Evolutionary conservation across 2,113 vertebrate genomes (phyloP).

Genomic region (Phaethon lepturus): DNA sequence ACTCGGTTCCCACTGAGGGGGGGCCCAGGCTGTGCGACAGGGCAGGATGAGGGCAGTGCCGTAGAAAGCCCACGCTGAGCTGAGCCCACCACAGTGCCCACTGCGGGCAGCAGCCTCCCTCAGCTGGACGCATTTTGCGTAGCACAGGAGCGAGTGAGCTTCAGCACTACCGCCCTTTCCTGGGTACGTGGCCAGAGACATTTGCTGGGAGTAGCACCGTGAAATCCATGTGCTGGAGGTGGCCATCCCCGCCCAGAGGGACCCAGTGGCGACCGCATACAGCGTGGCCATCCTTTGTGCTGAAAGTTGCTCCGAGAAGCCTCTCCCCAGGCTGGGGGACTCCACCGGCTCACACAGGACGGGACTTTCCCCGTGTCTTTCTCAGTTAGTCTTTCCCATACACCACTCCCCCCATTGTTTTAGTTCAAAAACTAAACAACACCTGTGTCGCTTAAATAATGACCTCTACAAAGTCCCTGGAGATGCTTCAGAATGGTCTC

Average conservation of each 20-base stretch:
- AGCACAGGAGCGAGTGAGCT: background rate
- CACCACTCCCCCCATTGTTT: background rate
- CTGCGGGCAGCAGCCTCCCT: background rate
- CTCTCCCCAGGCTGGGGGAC: background rate
- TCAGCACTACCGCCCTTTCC: background rate
- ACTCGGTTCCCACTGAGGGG: background rate
- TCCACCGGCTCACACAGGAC: background rate
- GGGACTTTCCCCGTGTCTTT: background rate
- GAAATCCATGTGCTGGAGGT: background rate
- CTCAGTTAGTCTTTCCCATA: background rate
- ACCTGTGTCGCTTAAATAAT: background rate
- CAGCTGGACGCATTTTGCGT: background rate
- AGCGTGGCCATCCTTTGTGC: background rate
- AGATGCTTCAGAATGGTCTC: background rate
- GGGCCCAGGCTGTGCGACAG: background rate
- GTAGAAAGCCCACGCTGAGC: background rate
- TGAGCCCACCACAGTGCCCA: fast-evolving
- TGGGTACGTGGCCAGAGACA: background rate
- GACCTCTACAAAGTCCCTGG: background rate
- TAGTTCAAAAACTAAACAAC: background rate
- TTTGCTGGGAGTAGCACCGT: background rate
- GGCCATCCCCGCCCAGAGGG: background rate
- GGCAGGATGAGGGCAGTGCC: background rate
- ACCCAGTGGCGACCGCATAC: background rate
- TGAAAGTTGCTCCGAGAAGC: background rate